A percentile compares a stretch with the other conserved stretches of the same genome.
Conservation (phyloP, 1,140 invertebrate species). For the Danaus plexippus region DNA sequence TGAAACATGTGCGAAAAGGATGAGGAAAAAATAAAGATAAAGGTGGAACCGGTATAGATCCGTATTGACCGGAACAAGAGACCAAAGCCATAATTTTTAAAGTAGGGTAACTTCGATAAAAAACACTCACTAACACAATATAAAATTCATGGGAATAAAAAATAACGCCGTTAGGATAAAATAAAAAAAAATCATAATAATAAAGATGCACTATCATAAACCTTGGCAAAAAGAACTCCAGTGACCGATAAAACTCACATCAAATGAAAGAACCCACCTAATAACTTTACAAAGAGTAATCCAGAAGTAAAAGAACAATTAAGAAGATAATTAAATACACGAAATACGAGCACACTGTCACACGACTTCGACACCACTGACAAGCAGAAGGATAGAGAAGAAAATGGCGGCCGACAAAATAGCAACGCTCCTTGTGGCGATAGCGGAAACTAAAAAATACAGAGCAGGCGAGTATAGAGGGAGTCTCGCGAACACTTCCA, state of each 20-base stretch:
- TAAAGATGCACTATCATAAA: too few species aligned
- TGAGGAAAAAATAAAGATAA: too few species aligned
- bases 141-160: too few species aligned
- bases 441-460: slow-evolving; percentile 35
- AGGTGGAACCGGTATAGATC: too few species aligned
- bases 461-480: slow-evolving; percentile 42
- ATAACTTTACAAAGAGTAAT: slow-evolving; percentile 30
- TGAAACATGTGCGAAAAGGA: too few species aligned
- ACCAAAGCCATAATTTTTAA: neutral
- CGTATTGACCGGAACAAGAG: too few species aligned
- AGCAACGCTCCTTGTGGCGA: slow-evolving; percentile 34
- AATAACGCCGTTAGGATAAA: too few species aligned
- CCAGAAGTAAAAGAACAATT: slow-evolving; percentile 52
- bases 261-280: slow-evolving; percentile 39
- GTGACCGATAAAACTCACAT: slow-evolving; percentile 1
- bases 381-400: slow-evolving; percentile 63
- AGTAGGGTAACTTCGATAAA: too few species aligned
- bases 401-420: slow-evolving; percentile 54
- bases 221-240: too few species aligned
- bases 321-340: slow-evolving; percentile 41
- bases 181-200: too few species aligned
- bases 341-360: slow-evolving; percentile 35
- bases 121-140: too few species aligned
- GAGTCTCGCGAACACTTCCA: neutral
- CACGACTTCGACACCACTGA: slow-evolving; percentile 47